Conservation (phyloP, 2,888 invertebrate genomes). For the Cerastis leucographa region DNA sequence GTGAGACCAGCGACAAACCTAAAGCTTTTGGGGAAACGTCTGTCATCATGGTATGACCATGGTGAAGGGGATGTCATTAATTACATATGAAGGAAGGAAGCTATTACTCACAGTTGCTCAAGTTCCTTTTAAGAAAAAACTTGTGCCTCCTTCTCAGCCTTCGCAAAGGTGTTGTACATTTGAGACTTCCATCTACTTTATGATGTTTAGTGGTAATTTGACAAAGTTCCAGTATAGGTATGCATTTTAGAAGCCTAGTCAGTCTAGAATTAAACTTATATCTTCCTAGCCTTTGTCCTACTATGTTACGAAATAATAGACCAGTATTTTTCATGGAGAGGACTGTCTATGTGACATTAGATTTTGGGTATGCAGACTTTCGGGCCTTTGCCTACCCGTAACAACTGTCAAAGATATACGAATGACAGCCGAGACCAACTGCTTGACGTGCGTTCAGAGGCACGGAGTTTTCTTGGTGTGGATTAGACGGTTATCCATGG, state of each 20-base stretch:
- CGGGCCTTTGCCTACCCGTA: neutral
- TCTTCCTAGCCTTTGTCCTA: neutral
- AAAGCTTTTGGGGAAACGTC: constrained; percentile 4
- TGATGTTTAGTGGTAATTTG: neutral
- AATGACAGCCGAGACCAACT: neutral
- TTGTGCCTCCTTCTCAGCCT: constrained; percentile 20
- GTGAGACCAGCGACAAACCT: neutral
- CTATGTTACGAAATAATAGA: neutral
- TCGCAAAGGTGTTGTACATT: neutral
- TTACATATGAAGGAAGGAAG: constrained; percentile 41
- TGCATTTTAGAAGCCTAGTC: neutral
- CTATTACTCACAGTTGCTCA: constrained; percentile 24
- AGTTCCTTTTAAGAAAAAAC: constrained; percentile 13
- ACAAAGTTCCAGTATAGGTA: neutral
- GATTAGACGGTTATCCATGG: neutral
- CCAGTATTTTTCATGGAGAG: neutral
- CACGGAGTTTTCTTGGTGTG: neutral
- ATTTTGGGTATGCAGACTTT: neutral
- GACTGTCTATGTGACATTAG: neutral
- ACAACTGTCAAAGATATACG: neutral
- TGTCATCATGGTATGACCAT: neutral
- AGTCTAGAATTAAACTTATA: neutral
- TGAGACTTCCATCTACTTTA: neutral
- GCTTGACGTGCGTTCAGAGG: neutral
- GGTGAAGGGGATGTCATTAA: constrained; percentile 37